phyloP scores from a whole-genome alignment of 2,888 invertebrate genomes.

The Sturmia bella region DNA sequence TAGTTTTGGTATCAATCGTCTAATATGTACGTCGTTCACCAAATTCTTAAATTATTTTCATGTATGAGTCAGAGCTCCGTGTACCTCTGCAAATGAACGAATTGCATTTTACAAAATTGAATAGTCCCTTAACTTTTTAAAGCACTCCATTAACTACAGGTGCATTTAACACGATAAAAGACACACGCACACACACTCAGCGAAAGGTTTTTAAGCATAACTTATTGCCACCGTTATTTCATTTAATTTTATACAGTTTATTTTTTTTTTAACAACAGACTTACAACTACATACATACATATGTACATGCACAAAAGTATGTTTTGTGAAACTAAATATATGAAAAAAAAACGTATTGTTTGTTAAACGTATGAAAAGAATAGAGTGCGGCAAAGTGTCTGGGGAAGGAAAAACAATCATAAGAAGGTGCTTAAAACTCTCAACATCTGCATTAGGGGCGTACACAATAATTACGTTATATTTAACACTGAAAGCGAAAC shows the following conservation, averaged over 20 bases:
- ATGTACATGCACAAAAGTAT: conserved; percentile 3
- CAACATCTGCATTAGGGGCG: not conserved
- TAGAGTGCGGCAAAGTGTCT: conserved; percentile 8
- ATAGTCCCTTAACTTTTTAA: too few species aligned
- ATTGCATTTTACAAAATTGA: too few species aligned
- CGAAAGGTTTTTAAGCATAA: conserved; percentile 13
- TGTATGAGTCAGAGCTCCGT: too few species aligned
- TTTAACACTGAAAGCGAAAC: not conserved
- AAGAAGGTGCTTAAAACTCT: conserved; percentile 17
- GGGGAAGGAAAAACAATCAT: conserved; percentile 19
- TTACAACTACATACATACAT: not conserved
- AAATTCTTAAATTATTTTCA: too few species aligned
- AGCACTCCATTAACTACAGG: not conserved
- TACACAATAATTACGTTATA: not conserved
- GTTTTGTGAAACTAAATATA: conserved; percentile 4
- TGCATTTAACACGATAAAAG: not conserved
- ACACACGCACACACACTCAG: not conserved
- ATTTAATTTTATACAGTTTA: conserved; percentile 49
- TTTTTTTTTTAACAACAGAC: not conserved
- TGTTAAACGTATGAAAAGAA: conserved; percentile 3
- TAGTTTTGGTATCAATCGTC: too few species aligned
- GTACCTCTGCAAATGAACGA: too few species aligned
- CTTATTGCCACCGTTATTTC: conserved; percentile 45
- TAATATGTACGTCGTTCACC: too few species aligned
- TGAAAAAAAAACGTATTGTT: conserved; percentile 1